phyloP scores from a whole-genome alignment of 2,888 invertebrate genomes.

The Syrista parreyssii region DNA sequence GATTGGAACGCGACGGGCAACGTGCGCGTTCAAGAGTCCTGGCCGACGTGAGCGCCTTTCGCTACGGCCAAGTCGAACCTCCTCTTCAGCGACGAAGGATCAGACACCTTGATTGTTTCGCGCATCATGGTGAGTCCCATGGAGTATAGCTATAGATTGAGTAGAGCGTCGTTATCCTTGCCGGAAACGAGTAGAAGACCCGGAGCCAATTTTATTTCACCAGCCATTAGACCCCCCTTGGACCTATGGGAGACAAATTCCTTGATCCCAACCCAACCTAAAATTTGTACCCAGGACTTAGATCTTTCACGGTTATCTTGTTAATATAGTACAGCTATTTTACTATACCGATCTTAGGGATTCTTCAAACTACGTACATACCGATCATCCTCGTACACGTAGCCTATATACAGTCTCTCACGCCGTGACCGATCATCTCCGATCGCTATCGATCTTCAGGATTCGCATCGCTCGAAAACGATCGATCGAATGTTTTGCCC shows the following conservation, averaged over 20 bases:
- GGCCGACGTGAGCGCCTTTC: constrained; percentile 64
- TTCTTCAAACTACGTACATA: too few relatives aligned
- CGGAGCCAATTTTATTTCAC: too few relatives aligned
- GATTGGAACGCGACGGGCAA: constrained; percentile 65
- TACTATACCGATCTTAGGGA: too few relatives aligned
- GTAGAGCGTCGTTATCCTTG: neutral
- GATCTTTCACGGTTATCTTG: too few relatives aligned
- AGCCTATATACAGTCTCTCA: constrained; percentile 22
- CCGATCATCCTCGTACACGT: too few relatives aligned
- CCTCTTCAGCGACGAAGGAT: constrained; percentile 58
- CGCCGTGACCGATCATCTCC: constrained; percentile 46
- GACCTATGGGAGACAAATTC: too few relatives aligned
- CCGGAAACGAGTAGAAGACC: too few relatives aligned
- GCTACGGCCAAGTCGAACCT: constrained; percentile 55
- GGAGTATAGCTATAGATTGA: neutral
- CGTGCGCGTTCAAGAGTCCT: constrained; percentile 64
- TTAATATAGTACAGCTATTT: too few relatives aligned
- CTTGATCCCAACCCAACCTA: too few relatives aligned
- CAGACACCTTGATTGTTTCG: constrained; percentile 59
- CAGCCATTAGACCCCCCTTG: too few relatives aligned
- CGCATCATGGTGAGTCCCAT: constrained; percentile 59
- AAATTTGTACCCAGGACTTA: too few relatives aligned
- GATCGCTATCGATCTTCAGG: constrained; percentile 16
- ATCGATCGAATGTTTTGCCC: constrained; percentile 51
- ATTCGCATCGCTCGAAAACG: constrained; percentile 44